These are phyloP conservation scores for Gila robusta DNA, from an alignment of 2,797 vertebrate genomes.

Conservation along the genomic window DNA sequence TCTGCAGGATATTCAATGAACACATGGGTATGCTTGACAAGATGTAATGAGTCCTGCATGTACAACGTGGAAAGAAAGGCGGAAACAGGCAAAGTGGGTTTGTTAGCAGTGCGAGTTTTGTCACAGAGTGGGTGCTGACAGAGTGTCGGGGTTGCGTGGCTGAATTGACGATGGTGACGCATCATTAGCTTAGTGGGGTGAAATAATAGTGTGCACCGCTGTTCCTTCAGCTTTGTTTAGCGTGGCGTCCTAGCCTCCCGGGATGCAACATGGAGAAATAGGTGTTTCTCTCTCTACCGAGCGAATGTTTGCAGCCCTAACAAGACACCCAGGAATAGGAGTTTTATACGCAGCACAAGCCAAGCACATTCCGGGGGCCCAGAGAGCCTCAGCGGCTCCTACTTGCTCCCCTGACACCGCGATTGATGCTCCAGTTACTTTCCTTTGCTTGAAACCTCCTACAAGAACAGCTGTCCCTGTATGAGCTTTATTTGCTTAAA, in stretches of 20 bases:
- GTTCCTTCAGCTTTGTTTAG: constrained; percentile 58
- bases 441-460: constrained; percentile 36
- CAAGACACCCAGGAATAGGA: constrained; percentile 67
- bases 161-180: constrained; percentile 45
- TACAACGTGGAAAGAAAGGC: background rate
- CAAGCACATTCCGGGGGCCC: constrained; percentile 57
- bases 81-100: constrained; percentile 27
- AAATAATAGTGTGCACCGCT: constrained; percentile 37
- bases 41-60: constrained; percentile 44
- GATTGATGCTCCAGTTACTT: constrained; percentile 58
- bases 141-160: constrained; percentile 40
- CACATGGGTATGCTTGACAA: constrained; percentile 12
- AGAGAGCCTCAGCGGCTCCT: constrained; percentile 43
- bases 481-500: constrained; percentile 57
- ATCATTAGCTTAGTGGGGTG: constrained; percentile 56
- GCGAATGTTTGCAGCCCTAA: constrained; percentile 65
- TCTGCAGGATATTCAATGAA: constrained; percentile 19
- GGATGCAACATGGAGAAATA: constrained; percentile 57
- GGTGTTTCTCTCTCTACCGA: constrained; percentile 57
- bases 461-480: constrained; percentile 15
- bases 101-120: constrained; percentile 39
- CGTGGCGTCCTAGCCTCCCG: constrained; percentile 42
- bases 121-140: constrained; percentile 46
- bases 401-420: constrained; percentile 31
- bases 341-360: constrained; percentile 57